Conservation (phyloP, 2,888 invertebrate genomes). For the Heliconius charithonia region DNA sequence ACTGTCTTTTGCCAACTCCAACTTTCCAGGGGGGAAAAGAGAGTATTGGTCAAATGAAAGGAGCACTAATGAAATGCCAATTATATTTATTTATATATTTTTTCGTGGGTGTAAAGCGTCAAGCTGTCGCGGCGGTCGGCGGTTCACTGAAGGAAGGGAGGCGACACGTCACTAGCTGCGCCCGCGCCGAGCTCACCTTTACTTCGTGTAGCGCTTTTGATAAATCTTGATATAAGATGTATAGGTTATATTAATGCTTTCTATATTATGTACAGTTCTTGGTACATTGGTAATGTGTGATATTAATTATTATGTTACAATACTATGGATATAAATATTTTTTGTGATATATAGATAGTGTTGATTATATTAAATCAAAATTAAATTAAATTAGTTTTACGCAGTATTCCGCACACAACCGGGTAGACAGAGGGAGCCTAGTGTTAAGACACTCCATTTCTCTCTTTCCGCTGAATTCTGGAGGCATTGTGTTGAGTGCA, state of each 20-base stretch:
- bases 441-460: no score
- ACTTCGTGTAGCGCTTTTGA: slow-evolving; percentile 60
- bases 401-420: no score
- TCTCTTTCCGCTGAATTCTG: no score
- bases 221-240: slow-evolving; percentile 62
- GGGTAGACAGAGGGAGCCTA: no score
- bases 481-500: no score
- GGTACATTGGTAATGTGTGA: background rate
- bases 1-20: slow-evolving; percentile 64
- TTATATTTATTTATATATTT: slow-evolving; percentile 50
- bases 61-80: slow-evolving; percentile 60
- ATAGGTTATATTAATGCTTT: background rate
- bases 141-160: slow-evolving; percentile 75
- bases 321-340: background rate
- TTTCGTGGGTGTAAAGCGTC: slow-evolving; percentile 53
- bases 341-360: background rate
- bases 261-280: background rate
- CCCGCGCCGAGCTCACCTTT: slow-evolving; percentile 80
- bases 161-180: slow-evolving; percentile 79
- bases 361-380: background rate
- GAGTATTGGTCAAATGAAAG: slow-evolving; percentile 45
- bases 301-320: background rate
- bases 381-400: no score
- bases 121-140: slow-evolving; percentile 62
- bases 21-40: slow-evolving; percentile 53